These are phyloP conservation scores for Pipra filicauda DNA, from an alignment of 2,113 vertebrate genomes.

Conservation along the genomic window DNA sequence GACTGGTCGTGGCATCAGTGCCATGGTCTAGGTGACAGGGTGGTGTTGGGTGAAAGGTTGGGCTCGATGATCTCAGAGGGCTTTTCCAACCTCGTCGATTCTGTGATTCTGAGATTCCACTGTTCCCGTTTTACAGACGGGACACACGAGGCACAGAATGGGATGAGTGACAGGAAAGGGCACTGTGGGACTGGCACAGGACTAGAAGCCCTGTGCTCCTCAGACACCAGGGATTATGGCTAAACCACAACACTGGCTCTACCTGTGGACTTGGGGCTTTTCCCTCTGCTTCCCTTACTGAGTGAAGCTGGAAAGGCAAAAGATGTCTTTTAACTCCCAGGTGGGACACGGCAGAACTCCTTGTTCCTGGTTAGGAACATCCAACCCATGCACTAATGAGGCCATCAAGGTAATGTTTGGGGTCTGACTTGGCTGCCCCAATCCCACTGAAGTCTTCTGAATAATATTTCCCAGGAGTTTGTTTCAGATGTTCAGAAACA, in stretches of 20 bases:
- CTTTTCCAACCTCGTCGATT: no score
- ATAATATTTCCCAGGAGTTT: neutral
- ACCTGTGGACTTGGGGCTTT: neutral
- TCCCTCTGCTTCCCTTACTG: neutral
- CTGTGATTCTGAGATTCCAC: neutral
- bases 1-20: no score
- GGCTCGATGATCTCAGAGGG: no score
- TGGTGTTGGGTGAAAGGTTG: no score
- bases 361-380: neutral
- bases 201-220: rapidly evolving
- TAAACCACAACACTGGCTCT: neutral
- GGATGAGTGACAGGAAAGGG: neutral
- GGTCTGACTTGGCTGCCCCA: neutral
- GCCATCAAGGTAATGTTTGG: rapidly evolving
- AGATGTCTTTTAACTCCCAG: neutral
- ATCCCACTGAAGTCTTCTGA: rapidly evolving
- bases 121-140: neutral
- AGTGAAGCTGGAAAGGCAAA: neutral
- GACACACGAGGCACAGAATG: neutral
- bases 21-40: no score
- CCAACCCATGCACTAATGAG: rapidly evolving
- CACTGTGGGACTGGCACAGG: neutral
- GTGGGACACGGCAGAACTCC: neutral
- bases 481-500: neutral
- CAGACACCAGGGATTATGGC: no score